A percentile compares a stretch with the other conserved stretches of the same genome.
These are phyloP conservation scores for Rhynchonema sp. DNA, from an alignment of 2,888 invertebrate genomes.

Conservation along the genomic window DNA sequence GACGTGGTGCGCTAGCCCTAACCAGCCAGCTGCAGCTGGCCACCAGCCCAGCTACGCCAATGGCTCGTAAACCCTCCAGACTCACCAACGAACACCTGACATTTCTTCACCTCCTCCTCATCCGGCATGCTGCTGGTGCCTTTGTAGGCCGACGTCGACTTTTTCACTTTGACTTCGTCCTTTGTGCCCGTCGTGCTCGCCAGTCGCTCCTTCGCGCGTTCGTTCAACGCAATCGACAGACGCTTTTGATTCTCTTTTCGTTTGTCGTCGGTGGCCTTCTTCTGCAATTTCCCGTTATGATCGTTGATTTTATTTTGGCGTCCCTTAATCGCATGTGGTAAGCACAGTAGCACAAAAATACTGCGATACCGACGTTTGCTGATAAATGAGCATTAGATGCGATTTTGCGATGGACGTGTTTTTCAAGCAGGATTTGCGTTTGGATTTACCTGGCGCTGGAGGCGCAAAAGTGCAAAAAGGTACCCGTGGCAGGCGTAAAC, in stretches of 20 bases:
- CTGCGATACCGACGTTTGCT: too few species aligned
- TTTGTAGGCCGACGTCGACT: slow-evolving; percentile 87
- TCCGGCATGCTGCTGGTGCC: slow-evolving; percentile 73
- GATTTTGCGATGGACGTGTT: too few species aligned
- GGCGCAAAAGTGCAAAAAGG: too few species aligned
- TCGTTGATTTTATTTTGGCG: neutral
- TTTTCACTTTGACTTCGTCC: too few species aligned
- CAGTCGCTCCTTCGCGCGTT: slow-evolving; percentile 71
- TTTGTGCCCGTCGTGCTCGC: slow-evolving; percentile 48
- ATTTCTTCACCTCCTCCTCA: slow-evolving; percentile 77
- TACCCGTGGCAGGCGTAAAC: too few species aligned
- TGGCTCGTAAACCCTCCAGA: neutral
- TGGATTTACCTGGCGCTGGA: too few species aligned
- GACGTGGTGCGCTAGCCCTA: too few species aligned
- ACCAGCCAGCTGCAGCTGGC: too few species aligned
- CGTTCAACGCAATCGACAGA: slow-evolving; percentile 67
- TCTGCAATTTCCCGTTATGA: neutral
- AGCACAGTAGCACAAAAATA: neutral
- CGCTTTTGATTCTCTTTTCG: slow-evolving; percentile 89
- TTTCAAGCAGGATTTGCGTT: too few species aligned
- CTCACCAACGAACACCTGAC: slow-evolving; percentile 72
- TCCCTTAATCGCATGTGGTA: neutral
- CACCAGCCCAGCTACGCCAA: neutral
- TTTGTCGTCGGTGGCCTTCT: slow-evolving; percentile 66
- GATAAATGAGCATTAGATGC: too few species aligned